Percentiles rank a stretch among this genome's conserved stretches.
phyloP scores from a whole-genome alignment of 2,888 invertebrate species.

The Biston betularia region DNA sequence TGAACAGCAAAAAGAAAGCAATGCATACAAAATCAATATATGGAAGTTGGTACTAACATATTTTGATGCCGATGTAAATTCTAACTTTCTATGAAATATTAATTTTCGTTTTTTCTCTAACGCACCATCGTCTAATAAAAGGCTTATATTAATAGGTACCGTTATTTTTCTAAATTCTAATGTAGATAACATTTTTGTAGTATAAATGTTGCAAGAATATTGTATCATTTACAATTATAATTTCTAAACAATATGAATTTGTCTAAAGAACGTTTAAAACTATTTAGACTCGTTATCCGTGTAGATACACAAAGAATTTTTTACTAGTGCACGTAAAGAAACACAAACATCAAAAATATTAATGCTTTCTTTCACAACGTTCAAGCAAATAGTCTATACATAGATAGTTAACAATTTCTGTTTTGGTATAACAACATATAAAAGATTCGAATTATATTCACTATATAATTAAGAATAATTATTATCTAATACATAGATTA shows the following conservation, averaged over 20 bases:
- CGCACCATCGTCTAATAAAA: slow-evolving; percentile 71
- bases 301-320: slow-evolving; percentile 4
- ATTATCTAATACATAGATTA: slow-evolving; percentile 52
- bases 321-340: slow-evolving; percentile 3
- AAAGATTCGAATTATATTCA: slow-evolving; percentile 75
- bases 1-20: not conserved
- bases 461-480: slow-evolving; percentile 52
- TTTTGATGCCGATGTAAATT: slow-evolving; percentile 12
- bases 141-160: slow-evolving; percentile 78
- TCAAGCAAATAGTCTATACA: slow-evolving; percentile 61
- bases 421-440: slow-evolving; percentile 72
- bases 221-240: no score
- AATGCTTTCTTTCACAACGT: slow-evolving; percentile 64
- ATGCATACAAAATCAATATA: slow-evolving; percentile 11
- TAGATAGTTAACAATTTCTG: slow-evolving; percentile 54
- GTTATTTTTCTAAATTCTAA: slow-evolving; percentile 59
- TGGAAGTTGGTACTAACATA: slow-evolving; percentile 42
- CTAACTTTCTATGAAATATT: slow-evolving; percentile 29
- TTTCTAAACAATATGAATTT: slow-evolving; percentile 15
- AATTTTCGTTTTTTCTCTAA: slow-evolving; percentile 56
- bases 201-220: slow-evolving; percentile 32
- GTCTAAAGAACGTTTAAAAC: slow-evolving; percentile 14
- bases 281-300: no score
- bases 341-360: slow-evolving; percentile 36
- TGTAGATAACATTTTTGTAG: slow-evolving; percentile 45